Percentiles rank a stretch among this genome's conserved stretches.
Evolutionary conservation across 1,140 invertebrate species (phyloP).

Genomic region (Meloidogyne hapla): DNA sequence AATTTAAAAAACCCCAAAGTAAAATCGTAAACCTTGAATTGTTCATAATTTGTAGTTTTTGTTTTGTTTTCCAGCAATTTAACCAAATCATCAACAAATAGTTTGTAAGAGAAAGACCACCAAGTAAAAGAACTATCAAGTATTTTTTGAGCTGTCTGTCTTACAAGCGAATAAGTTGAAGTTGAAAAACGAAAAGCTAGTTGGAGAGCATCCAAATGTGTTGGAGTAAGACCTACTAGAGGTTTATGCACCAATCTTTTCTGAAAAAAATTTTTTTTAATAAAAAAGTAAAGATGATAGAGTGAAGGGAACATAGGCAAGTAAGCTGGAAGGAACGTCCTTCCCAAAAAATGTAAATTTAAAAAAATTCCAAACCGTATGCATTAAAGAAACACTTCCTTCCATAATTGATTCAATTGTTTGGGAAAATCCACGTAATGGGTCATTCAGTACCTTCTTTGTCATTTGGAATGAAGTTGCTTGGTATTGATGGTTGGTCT

Average conservation of each 20-base stretch:
- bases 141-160: constrained; percentile 71
- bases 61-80: constrained; percentile 70
- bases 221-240: constrained; percentile 28
- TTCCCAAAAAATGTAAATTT: neutral
- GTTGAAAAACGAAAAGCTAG: constrained; percentile 40
- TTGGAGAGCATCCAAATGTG: constrained; percentile 40
- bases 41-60: constrained; percentile 69
- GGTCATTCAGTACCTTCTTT: constrained; percentile 69
- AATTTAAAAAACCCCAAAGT: constrained; percentile 11
- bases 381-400: constrained; percentile 72
- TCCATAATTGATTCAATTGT: constrained; percentile 72
- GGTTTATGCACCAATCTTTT: constrained; percentile 46
- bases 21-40: constrained; percentile 78
- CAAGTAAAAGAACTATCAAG: constrained; percentile 68
- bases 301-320: neutral
- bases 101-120: neutral
- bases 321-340: constrained; percentile 1
- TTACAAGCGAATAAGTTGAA: constrained; percentile 66
- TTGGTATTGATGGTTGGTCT: constrained; percentile 60
- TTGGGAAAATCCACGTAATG: constrained; percentile 68
- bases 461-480: constrained; percentile 70
- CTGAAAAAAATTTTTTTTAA: constrained; percentile 28
- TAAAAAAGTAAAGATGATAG: neutral
- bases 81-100: constrained; percentile 52
- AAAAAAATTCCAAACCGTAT: constrained; percentile 68